These are phyloP conservation scores for Lacanobia wlatinum DNA, from an alignment of 2,888 invertebrate species.

Conservation along the genomic window DNA sequence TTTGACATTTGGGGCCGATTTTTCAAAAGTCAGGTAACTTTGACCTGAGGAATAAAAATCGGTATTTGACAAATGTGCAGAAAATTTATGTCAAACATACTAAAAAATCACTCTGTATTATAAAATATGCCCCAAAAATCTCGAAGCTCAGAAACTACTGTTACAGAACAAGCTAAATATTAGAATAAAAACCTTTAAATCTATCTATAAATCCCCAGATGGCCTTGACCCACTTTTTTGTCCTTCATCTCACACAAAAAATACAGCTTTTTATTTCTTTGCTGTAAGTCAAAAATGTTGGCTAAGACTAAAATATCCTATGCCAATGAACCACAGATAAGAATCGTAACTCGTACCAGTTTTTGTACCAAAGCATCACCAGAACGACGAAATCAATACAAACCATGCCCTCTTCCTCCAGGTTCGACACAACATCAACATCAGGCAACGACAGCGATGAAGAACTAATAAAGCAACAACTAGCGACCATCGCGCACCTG, in stretches of 20 bases:
- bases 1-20: neutral
- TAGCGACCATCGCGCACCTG: conserved; percentile 83
- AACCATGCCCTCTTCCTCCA: conserved; percentile 55
- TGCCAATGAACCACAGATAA: neutral
- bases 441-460: conserved; percentile 93
- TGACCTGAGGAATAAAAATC: too few species aligned
- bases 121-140: too few species aligned
- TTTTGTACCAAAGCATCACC: neutral
- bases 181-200: neutral
- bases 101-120: too few species aligned
- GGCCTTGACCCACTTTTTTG: conserved; percentile 19
- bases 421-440: conserved; percentile 91
- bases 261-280: neutral
- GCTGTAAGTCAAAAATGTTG: too few species aligned
- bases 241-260: neutral
- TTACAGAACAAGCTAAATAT: neutral
- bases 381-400: neutral
- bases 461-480: conserved; percentile 81
- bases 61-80: too few species aligned
- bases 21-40: too few species aligned
- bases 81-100: too few species aligned
- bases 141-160: too few species aligned
- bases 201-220: neutral
- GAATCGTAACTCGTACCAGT: neutral
- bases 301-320: too few species aligned